phyloP scores from a whole-genome alignment of 2,797 vertebrate genomes.

The Galago senegalensis region DNA sequence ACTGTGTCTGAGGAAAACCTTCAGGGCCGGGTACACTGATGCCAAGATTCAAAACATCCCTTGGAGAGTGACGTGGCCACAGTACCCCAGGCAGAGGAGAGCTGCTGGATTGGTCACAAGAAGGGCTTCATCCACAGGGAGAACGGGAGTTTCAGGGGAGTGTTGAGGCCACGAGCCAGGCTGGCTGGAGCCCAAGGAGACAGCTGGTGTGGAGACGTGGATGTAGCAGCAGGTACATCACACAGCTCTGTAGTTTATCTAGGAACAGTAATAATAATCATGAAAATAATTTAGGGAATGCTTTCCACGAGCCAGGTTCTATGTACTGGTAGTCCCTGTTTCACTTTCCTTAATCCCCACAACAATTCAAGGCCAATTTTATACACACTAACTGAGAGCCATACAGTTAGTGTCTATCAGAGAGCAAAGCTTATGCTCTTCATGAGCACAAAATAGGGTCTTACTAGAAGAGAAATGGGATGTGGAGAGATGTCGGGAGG shows the following conservation, averaged over 20 bases:
- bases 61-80: neutral
- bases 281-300: neutral
- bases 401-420: neutral
- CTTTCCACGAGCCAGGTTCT: neutral
- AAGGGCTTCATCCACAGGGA: conserved; percentile 30
- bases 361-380: neutral
- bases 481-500: neutral
- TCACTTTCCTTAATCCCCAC: conserved; percentile 6
- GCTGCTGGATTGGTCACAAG: neutral
- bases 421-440: neutral
- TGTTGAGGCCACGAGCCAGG: conserved; percentile 35
- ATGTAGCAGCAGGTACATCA: conserved; percentile 54
- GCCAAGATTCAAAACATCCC: neutral
- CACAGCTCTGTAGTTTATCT: conserved; percentile 61
- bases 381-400: neutral
- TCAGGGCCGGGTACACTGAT: neutral
- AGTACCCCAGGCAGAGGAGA: neutral
- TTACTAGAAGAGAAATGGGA: neutral
- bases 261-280: conserved; percentile 52
- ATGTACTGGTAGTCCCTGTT: neutral
- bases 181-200: conserved; percentile 71
- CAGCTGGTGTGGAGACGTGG: conserved; percentile 71
- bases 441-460: neutral
- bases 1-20: neutral
- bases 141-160: conserved; percentile 43